A percentile compares a stretch with the other conserved stretches of the same genome.
Evolutionary conservation across 2,797 vertebrate genomes (phyloP).

Genomic region (Alcedo quadribrachys): DNA sequence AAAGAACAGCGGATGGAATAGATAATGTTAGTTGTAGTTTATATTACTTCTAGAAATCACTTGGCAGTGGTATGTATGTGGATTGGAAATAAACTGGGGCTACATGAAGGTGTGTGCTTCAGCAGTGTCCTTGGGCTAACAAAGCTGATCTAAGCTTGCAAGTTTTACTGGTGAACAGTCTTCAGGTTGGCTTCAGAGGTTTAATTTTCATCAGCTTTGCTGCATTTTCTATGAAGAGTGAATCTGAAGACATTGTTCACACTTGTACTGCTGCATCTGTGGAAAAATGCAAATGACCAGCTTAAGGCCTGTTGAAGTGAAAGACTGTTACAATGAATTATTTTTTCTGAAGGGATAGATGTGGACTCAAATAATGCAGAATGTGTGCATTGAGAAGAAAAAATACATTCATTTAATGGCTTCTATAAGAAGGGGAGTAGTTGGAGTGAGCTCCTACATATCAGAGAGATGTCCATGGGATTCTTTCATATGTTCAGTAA

Average conservation of each 20-base stretch:
- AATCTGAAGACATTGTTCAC: not conserved
- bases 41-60: not conserved
- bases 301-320: conserved; percentile 32
- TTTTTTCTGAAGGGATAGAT: not conserved
- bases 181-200: not conserved
- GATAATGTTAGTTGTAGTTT: not conserved
- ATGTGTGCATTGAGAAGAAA: not conserved
- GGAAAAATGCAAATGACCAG: not conserved
- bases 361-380: not conserved
- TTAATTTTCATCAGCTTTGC: conserved; percentile 11
- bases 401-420: not conserved
- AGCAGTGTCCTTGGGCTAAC: not conserved
- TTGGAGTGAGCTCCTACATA: not conserved
- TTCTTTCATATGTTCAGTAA: not conserved
- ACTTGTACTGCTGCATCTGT: not conserved
- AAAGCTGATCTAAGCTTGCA: not conserved
- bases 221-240: not conserved
- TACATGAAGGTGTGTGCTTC: not conserved
- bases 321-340: not conserved
- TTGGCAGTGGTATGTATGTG: not conserved
- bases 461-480: not conserved
- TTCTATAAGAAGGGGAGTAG: not conserved
- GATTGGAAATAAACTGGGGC: not conserved
- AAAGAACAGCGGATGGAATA: not conserved
- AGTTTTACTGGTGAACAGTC: not conserved